Conservation (phyloP, 1,140 invertebrate species). For the Hycleus phaleratus region DNA sequence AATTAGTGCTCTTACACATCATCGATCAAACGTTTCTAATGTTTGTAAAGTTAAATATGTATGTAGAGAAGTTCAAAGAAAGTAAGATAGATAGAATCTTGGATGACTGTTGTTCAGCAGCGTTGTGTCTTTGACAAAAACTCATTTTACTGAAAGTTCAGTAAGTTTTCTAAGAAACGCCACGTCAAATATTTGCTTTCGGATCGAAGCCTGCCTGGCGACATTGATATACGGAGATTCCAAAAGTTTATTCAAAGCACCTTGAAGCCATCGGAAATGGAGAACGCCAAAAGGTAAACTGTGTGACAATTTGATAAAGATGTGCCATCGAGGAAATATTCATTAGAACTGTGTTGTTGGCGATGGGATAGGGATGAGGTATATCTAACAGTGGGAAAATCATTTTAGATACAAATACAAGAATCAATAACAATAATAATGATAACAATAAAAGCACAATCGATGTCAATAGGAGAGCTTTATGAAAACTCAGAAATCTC, state of each 20-base stretch:
- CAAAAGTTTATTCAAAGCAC: slow-evolving; percentile 8
- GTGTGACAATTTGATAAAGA: too few relatives aligned
- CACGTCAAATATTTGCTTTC: slow-evolving; percentile 11
- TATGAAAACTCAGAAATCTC: slow-evolving; percentile 10
- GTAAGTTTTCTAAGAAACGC: slow-evolving; percentile 7
- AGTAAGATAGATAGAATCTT: not conserved
- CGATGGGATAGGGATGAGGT: too few relatives aligned
- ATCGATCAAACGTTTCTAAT: slow-evolving; percentile 13
- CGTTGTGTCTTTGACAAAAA: slow-evolving; percentile 15
- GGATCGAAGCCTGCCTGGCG: slow-evolving; percentile 3
- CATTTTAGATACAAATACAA: too few relatives aligned
- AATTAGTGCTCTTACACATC: slow-evolving; percentile 13
- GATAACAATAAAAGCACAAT: too few relatives aligned
- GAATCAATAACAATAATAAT: too few relatives aligned
- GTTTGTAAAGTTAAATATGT: slow-evolving; percentile 2
- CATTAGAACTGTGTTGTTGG: too few relatives aligned
- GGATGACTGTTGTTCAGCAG: not conserved
- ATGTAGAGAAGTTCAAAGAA: not conserved
- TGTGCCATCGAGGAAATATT: too few relatives aligned
- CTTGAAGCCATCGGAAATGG: not conserved
- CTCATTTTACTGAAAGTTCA: slow-evolving; percentile 13
- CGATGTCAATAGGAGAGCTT: not conserved
- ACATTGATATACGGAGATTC: slow-evolving; percentile 1
- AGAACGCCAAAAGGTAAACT: too few relatives aligned
- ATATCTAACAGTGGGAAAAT: too few relatives aligned